Evolutionary conservation across 2,888 invertebrate genomes (phyloP), one percentile per base, ranked within the genome.

Genomic region (Dichetophora obliterata): DNA sequence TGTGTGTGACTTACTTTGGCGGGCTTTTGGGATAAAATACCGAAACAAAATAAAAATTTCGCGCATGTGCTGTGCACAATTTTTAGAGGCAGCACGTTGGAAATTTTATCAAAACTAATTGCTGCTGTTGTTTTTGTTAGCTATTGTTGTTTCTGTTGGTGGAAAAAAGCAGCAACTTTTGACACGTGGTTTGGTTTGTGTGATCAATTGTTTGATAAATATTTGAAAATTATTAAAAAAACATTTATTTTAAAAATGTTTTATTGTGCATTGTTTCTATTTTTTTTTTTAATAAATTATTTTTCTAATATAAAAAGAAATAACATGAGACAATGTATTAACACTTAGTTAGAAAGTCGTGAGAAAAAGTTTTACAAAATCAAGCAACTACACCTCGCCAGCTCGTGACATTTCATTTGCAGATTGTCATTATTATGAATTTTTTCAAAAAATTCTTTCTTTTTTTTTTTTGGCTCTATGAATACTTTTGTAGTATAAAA

Each of bases 331-430:
- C n/a, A n/a, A n/a, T n/a, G 31, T 31, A 31, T 31, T 31, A 31
- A 77, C 78, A 81, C 80, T 83, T 85, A 84, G 85, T 85, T 85
- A 87, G 85, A 87, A 86, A 86, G 83, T 87, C 86, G 87, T 86
- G 87, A 86, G 82, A 82, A 81, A 82, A 81, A 78, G 78, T 79
- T 74, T 71, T 70, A 74, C 71, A 76, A 78, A 75, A 75, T 74
- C 63, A 66, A 66, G 8, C 34, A 31, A 4, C 80, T 82, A 82
- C 82, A 85, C 84, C 85, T 84, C 80, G 80, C 85, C 85, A 85
- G 65, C 50, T 88, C 88, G 88, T 88, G 88, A 88, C 86, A 86
- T 85, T 86, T 83, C 87, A 88, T 88, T 88, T 87, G 86, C 84
- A 86, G 87, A 87, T 88, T 88, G 87, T 88, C 88, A 88, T 88